Evolutionary conservation across 2,888 invertebrate genomes (phyloP), one percentile per base, ranked within the genome.

Genomic region (Noctua fimbriata): DNA sequence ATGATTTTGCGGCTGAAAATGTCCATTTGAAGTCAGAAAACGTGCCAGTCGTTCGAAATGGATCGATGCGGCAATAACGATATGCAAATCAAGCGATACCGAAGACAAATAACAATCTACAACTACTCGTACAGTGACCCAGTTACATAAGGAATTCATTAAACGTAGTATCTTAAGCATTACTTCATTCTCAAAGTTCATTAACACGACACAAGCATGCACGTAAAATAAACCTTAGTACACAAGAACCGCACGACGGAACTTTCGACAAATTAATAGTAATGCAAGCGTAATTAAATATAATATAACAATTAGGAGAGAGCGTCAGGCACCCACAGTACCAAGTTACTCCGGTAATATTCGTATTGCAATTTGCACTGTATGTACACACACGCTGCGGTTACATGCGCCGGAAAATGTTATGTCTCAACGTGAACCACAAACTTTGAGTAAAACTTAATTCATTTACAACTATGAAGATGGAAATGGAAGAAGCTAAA

Each of bases 301-400:
- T 78, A 88, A 87, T 75, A 84, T 82, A 82, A 86, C 78, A 84
- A 88, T 86, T 81, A 84, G 77, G 67, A 73, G 67, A 66, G 74
- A 83, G 76, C 78, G 76, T 69, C 78, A 60, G 76, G 69, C 69
- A 44, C 73, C 72, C 78, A 80, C 69, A 67, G 63, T 52, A 41
- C 71, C 73, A 79, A 79, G 74, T 79, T 79, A 71, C 69, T 49
- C n/a, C 21, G n/a, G 73, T 79, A 82, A 82, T 82, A 84, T 81
- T 79, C 73, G 47, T 85, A 78, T 81, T 83, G 82, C 81, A 82
- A 83, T 88, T 83, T 84, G 76, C 81, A 73, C 69, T 60, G 73
- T 82, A 67, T 76, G 44, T 69, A 82, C 69, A 78, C 69, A 67
- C 66, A 49, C 67, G 65, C 69, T 83, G 83, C 36, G 77, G 78